Evolutionary conservation across 2,888 invertebrate species (phyloP).

Genomic region (Parnassius glacialis): DNA sequence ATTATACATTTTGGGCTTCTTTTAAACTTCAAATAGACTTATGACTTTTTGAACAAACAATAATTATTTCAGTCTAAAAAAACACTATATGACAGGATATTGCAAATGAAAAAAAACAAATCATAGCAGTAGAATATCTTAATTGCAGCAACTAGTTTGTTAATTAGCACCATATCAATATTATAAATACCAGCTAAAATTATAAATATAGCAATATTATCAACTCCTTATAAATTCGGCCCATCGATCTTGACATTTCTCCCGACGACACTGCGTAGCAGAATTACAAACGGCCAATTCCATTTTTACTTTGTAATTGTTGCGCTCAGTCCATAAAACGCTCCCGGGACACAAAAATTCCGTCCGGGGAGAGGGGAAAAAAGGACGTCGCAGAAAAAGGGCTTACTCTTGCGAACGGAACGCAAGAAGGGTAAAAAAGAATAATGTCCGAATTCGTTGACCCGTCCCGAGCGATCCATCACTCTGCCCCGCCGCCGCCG

Average conservation of each 20-base stretch:
- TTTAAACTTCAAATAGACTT: too few species aligned
- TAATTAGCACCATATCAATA: too few species aligned
- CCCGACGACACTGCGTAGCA: conserved; percentile 61
- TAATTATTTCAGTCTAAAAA: too few species aligned
- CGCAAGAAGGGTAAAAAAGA: conserved; percentile 82
- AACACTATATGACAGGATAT: too few species aligned
- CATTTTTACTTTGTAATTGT: conserved; percentile 80
- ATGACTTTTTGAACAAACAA: too few species aligned
- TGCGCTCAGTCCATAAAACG: conserved; percentile 75
- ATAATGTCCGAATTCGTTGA: conserved; percentile 82
- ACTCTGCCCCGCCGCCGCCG: conserved; percentile 68
- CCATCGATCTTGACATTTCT: conserved; percentile 39
- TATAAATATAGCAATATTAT: conserved; percentile 17
- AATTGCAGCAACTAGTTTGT: too few species aligned
- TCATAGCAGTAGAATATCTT: too few species aligned
- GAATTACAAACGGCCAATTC: conserved; percentile 72
- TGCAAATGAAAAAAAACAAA: too few species aligned
- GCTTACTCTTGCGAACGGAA: conserved; percentile 77
- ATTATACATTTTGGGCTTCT: too few species aligned
- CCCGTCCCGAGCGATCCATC: conserved; percentile 81
- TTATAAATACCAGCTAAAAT: background rate
- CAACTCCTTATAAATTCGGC: conserved; percentile 34
- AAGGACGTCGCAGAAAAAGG: conserved; percentile 79
- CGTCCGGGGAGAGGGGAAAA: conserved; percentile 56
- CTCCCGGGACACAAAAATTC: conserved; percentile 66